Evolutionary conservation across 2,888 invertebrate genomes (phyloP).

Genomic region (Sinopyrophorus schimmeli): DNA sequence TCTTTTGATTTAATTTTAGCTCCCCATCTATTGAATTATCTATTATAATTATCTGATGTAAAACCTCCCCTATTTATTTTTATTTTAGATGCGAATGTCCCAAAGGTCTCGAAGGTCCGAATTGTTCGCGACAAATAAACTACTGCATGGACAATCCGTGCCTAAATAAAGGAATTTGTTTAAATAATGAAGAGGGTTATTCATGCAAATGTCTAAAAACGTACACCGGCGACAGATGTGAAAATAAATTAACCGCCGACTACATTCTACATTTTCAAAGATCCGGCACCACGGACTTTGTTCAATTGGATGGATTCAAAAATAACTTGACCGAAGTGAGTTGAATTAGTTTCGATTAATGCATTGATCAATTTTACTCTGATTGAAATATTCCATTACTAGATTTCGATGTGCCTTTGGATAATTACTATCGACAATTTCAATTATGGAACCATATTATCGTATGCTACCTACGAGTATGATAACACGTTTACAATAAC

Average conservation of each 20-base stretch:
- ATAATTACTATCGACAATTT: slow-evolving; percentile 63
- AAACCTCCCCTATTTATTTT: slow-evolving; percentile 1
- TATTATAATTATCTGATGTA: too few relatives aligned
- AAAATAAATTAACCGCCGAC: slow-evolving; percentile 55
- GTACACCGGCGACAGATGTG: slow-evolving; percentile 58
- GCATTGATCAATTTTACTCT: too few relatives aligned
- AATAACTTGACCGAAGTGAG: slow-evolving; percentile 56
- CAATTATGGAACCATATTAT: slow-evolving; percentile 71
- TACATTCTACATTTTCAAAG: slow-evolving; percentile 62
- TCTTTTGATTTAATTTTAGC: too few relatives aligned
- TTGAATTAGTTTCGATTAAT: slow-evolving; percentile 21
- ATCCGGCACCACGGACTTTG: slow-evolving; percentile 63
- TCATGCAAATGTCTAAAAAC: slow-evolving; percentile 58
- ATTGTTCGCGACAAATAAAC: slow-evolving; percentile 57
- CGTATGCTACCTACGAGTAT: slow-evolving; percentile 63
- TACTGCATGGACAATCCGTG: slow-evolving; percentile 56
- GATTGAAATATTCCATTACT: slow-evolving; percentile 35
- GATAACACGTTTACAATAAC: slow-evolving; percentile 70
- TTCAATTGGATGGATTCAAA: slow-evolving; percentile 57
- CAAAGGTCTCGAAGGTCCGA: slow-evolving; percentile 58
- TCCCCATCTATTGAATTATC: too few relatives aligned
- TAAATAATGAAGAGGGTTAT: slow-evolving; percentile 46
- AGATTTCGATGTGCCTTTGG: slow-evolving; percentile 68
- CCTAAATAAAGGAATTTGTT: slow-evolving; percentile 53
- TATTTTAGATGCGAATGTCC: slow-evolving; percentile 60